Percentiles rank a stretch among this genome's conserved stretches.
These are phyloP conservation scores for Aphelocoma coerulescens DNA, from an alignment of 2,113 vertebrate species.

Conservation along the genomic window DNA sequence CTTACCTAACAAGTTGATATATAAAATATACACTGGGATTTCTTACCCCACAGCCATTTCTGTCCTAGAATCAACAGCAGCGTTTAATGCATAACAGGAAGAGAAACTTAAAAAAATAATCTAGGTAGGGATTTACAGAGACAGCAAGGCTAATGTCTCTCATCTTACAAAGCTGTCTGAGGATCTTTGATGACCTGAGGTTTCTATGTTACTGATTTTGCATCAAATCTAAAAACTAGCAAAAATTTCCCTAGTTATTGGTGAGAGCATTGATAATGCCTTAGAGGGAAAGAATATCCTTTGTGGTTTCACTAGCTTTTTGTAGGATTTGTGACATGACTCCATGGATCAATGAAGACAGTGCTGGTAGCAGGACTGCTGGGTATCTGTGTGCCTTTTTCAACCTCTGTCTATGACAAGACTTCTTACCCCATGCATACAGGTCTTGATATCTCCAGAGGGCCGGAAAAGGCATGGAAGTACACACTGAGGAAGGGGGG, in stretches of 20 bases:
- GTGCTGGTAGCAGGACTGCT: not conserved
- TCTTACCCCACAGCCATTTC: not conserved
- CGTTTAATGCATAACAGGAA: not conserved
- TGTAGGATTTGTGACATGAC: not conserved
- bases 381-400: not conserved
- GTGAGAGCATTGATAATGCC: not conserved
- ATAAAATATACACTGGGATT: conserved; percentile 49
- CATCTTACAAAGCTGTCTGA: not conserved
- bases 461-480: not conserved
- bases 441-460: not conserved
- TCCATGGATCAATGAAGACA: not conserved
- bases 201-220: not conserved
- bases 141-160: not conserved
- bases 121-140: not conserved
- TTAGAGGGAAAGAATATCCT: not conserved
- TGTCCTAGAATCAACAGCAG: not conserved
- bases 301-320: not conserved
- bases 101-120: not conserved
- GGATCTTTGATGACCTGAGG: not conserved
- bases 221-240: not conserved
- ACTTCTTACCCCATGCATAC: not conserved
- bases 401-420: not conserved
- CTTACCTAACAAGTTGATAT: conserved; percentile 36
- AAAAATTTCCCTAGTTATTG: not conserved
- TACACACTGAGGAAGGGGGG: not conserved